Conservation (phyloP, 2,113 vertebrate species). For the Ploceus nigricollis region DNA sequence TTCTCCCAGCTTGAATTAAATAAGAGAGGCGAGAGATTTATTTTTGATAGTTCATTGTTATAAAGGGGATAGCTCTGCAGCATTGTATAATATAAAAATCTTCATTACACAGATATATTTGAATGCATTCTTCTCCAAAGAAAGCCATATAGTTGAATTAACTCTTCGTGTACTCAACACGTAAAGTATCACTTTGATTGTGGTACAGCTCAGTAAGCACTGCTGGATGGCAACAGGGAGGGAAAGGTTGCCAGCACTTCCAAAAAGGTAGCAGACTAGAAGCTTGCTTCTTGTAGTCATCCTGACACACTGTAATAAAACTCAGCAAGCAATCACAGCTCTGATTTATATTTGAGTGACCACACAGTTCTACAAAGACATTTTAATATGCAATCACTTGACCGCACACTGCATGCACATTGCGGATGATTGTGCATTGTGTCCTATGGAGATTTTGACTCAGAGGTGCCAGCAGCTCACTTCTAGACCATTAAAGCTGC, state of each 20-base stretch:
- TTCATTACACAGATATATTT: not conserved
- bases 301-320: not conserved
- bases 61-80: not conserved
- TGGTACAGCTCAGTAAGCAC: not conserved
- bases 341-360: constrained; percentile 13
- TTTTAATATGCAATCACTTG: not conserved
- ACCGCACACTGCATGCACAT: not conserved
- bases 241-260: not conserved
- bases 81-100: constrained; percentile 1
- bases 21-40: constrained; percentile 25
- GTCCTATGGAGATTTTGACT: not conserved
- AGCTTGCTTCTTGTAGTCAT: not conserved
- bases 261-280: not conserved
- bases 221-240: not conserved
- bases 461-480: not conserved
- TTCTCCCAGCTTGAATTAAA: constrained; percentile 38
- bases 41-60: constrained; percentile 40
- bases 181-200: not conserved
- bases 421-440: not conserved
- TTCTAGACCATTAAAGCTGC: not conserved
- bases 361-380: not conserved
- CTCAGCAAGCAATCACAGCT: not conserved
- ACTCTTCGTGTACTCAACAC: not conserved
- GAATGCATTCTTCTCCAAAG: not conserved
- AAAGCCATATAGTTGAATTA: not conserved